phyloP scores from a whole-genome alignment of 2,888 invertebrate genomes.

The Dysmachus trigonus region DNA sequence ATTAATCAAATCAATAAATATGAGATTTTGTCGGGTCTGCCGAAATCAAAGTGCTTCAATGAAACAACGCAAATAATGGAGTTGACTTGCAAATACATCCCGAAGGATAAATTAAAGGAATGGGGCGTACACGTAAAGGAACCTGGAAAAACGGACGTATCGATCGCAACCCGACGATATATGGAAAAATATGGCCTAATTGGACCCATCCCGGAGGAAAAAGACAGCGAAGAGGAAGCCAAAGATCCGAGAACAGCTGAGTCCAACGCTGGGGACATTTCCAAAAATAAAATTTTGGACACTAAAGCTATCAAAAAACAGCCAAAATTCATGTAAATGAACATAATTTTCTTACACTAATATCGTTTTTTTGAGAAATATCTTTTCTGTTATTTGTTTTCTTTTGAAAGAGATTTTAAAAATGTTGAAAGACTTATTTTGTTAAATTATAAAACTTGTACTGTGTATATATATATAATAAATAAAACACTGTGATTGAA shows the following conservation, averaged over 20 bases:
- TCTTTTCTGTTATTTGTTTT: neutral
- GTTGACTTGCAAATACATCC: neutral
- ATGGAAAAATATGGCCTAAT: neutral
- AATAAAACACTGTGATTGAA: neutral
- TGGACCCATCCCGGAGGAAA: neutral
- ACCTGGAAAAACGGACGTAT: neutral
- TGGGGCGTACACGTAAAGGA: neutral
- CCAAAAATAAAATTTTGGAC: neutral
- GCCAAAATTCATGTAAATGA: neutral
- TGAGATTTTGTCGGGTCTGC: neutral
- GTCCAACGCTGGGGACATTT: neutral
- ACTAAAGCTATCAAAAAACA: neutral
- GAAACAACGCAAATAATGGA: neutral
- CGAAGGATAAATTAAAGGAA: neutral
- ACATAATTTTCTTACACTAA: too few species aligned
- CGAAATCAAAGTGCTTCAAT: neutral
- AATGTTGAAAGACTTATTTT: neutral
- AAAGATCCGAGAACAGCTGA: neutral
- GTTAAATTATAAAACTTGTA: too few species aligned
- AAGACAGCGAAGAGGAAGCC: neutral
- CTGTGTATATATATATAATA: too few species aligned
- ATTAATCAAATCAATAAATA: neutral
- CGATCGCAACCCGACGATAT: neutral
- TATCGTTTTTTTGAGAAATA: neutral
- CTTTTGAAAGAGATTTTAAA: too few species aligned